These are phyloP conservation scores for Tipula confusa DNA, from an alignment of 2,888 invertebrate genomes.

Conservation along the genomic window DNA sequence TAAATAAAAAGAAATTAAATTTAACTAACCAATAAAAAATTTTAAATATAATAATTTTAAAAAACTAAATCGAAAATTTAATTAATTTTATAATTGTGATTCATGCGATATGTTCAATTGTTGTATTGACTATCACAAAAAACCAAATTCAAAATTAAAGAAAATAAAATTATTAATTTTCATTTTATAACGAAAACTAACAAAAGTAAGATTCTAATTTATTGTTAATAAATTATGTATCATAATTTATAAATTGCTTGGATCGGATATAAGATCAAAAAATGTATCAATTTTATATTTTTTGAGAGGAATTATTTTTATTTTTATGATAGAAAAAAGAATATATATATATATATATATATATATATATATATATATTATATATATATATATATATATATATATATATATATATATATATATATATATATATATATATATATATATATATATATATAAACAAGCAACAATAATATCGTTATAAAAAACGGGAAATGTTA, in stretches of 20 bases:
- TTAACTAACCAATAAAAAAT: background rate
- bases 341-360: background rate
- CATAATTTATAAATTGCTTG: background rate
- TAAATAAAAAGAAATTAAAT: background rate
- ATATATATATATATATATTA: constrained; percentile 6
- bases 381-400: constrained; percentile 6
- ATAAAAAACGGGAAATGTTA: background rate
- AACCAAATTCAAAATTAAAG: background rate
- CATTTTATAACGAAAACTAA: background rate
- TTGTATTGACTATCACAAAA: background rate
- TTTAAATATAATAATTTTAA: background rate
- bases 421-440: constrained; percentile 6
- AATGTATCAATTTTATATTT: background rate
- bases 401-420: constrained; percentile 6
- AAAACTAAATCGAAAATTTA: background rate
- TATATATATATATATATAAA: background rate
- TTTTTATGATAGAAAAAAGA: background rate
- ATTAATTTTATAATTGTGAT: background rate
- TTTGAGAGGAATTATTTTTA: background rate
- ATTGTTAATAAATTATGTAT: background rate
- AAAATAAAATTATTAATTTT: constrained; percentile 3
- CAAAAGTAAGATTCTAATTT: too few species aligned
- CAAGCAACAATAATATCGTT: constrained; percentile 4
- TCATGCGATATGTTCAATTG: background rate
- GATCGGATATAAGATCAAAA: background rate